Base-by-base conservation (phyloP, 2,113 vertebrate genomes). In the Hucho hucho region DNA sequence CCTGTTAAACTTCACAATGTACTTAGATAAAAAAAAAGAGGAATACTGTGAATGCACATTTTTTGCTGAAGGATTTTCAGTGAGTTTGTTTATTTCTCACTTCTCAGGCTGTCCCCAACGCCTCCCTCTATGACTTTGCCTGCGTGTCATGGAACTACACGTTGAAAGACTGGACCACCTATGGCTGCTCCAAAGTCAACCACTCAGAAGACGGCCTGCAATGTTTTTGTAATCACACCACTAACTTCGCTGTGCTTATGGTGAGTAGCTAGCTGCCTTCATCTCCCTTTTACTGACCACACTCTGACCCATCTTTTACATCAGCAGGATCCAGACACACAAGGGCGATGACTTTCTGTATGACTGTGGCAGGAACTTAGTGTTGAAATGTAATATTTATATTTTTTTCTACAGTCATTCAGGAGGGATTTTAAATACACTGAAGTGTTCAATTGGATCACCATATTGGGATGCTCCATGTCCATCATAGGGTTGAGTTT, bases 181-280 rank as follows among this genome's bases (percentile, higher is more conserved):
- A 2, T 0, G 86, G 92, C 47, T 94, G 94, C 75, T 24, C 7
- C 0, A 95, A 94, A 83, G 24, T 69, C 66, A 74, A 0, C 3
- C 0, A 1, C 7, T 2, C 25, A 0, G 11, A 65, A 1, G 75
- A 20, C 4, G 20, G 79, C 0, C 32, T 92, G 12, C 63, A 1
- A 4, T 94, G 93, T 75, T 68, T 0, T n/a, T 95, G 92, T 68
- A 89, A 91, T 69, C 92, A 95, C 74, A 92, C 87, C 3, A 93
- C 89, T 43, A 92, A 93, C 82, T 96, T 94, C 65, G 92, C 91
- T 20, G 75, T 92, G 32, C 83, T 94, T 56, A 93, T 94, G 92
- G 92, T 92, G 87, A 88, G 88, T 66, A 3, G 49, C 49, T 18
- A 53, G 49, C 3, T 53, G 4, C 2, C 5, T 5, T 24, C 4